Percentiles rank a stretch among this genome's conserved stretches.
These are phyloP conservation scores for Cottoperca gobio DNA, from an alignment of 2,797 vertebrate species.

Conservation along the genomic window DNA sequence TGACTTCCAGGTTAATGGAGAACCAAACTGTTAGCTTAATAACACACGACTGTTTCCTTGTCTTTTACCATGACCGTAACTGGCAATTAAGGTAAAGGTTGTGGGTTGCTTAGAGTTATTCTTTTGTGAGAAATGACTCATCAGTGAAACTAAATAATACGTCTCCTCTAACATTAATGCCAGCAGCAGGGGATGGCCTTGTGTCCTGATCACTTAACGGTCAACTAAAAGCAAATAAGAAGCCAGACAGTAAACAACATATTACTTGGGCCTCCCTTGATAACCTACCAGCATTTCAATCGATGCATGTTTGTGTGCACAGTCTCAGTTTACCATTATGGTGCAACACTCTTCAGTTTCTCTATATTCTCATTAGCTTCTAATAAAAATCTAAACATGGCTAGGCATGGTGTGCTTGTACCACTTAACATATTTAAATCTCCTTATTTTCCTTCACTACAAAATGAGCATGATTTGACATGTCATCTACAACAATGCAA, in stretches of 20 bases:
- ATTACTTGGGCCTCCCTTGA: not conserved
- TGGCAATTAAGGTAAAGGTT: slow-evolving; percentile 15
- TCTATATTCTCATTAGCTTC: not conserved
- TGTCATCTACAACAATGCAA: not conserved
- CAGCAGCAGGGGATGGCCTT: not conserved
- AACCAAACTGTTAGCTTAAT: slow-evolving; percentile 2
- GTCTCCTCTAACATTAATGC: slow-evolving; percentile 1
- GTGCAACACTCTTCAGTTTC: not conserved
- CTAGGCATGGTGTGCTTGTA: not conserved
- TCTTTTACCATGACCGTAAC: slow-evolving; percentile 15
- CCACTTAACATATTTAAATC: not conserved
- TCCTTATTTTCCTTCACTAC: not conserved
- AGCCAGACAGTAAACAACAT: slow-evolving; percentile 5
- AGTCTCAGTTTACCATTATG: not conserved
- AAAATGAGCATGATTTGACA: not conserved
- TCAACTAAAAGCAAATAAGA: slow-evolving; percentile 16
- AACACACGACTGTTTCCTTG: not conserved
- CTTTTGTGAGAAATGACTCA: slow-evolving; percentile 15
- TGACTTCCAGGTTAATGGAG: slow-evolving; percentile 19
- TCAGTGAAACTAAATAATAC: slow-evolving; percentile 1
- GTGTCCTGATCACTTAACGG: slow-evolving; percentile 3
- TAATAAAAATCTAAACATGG: not conserved
- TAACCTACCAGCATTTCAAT: not conserved
- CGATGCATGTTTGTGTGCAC: not conserved
- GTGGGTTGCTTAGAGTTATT: not conserved